A percentile compares a stretch with the other conserved stretches of the same genome.
Evolutionary conservation across 2,113 vertebrate species (phyloP).

Genomic region (Genyomyrus donnyi): DNA sequence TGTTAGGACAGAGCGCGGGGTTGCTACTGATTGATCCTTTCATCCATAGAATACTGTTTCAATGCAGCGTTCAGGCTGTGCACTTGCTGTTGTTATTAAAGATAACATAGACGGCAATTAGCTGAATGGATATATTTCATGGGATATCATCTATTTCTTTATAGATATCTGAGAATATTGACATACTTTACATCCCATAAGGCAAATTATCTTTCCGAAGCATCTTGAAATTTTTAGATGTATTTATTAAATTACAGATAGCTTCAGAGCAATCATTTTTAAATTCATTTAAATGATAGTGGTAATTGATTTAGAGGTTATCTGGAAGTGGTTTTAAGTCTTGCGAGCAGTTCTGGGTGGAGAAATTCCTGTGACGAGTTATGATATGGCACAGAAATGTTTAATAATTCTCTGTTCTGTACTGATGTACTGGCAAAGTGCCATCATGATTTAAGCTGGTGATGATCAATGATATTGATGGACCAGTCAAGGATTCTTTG

Average conservation of each 20-base stretch:
- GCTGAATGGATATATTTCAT: background rate
- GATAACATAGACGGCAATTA: background rate
- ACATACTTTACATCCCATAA: background rate
- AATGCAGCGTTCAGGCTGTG: background rate
- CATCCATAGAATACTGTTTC: background rate
- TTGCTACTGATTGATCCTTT: background rate
- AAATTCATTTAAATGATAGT: background rate
- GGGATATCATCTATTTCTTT: background rate
- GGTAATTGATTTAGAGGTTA: background rate
- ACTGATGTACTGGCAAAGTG: background rate
- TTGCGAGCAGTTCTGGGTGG: background rate
- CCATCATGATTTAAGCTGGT: background rate
- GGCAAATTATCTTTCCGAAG: background rate
- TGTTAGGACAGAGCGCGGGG: background rate
- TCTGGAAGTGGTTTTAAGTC: background rate
- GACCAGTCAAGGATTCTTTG: background rate
- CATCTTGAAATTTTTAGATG: background rate
- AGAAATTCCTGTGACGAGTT: background rate
- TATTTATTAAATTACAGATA: background rate
- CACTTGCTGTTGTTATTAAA: background rate
- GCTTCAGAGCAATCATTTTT: background rate
- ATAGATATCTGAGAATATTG: background rate
- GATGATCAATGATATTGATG: background rate
- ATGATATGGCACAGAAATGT: background rate
- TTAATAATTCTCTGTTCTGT: background rate